Percentiles rank a stretch among this genome's conserved stretches.
Conservation (phyloP, 2,888 invertebrate species). For the Spilosoma lubricipeda region DNA sequence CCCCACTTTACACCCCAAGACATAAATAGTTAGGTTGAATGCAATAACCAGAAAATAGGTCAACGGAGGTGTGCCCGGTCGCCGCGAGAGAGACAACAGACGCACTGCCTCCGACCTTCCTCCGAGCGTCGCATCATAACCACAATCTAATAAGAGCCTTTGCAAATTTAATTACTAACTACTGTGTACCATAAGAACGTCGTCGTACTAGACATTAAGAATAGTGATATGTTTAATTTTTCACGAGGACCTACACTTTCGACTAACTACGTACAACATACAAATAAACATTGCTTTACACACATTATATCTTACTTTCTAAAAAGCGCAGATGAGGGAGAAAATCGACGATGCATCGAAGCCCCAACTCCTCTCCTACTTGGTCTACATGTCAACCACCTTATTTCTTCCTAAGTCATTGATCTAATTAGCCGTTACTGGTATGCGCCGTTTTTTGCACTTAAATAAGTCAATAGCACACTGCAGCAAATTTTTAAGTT, state of each 20-base stretch:
- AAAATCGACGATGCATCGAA: constrained; percentile 70
- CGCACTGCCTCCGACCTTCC: constrained; percentile 68
- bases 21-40: constrained; percentile 83
- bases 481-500: constrained; percentile 17
- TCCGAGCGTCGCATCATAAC: constrained; percentile 56
- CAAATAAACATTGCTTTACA: constrained; percentile 64
- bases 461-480: constrained; percentile 31
- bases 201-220: constrained; percentile 40
- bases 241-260: constrained; percentile 46
- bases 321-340: constrained; percentile 67
- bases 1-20: constrained; percentile 78
- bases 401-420: constrained; percentile 71
- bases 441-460: constrained; percentile 47
- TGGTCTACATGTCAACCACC: constrained; percentile 67
- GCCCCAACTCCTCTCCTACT: constrained; percentile 60
- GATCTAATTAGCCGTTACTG: constrained; percentile 71
- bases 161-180: constrained; percentile 65
- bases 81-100: constrained; percentile 74
- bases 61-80: constrained; percentile 84
- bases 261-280: constrained; percentile 39
- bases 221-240: constrained; percentile 46
- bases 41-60: constrained; percentile 86
- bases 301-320: constrained; percentile 69
- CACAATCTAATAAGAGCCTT: constrained; percentile 66
- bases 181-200: constrained; percentile 39